Base-by-base conservation (phyloP, 53 echinoderm and acorn worm genomes). In the Glandiceps talaboti region DNA sequence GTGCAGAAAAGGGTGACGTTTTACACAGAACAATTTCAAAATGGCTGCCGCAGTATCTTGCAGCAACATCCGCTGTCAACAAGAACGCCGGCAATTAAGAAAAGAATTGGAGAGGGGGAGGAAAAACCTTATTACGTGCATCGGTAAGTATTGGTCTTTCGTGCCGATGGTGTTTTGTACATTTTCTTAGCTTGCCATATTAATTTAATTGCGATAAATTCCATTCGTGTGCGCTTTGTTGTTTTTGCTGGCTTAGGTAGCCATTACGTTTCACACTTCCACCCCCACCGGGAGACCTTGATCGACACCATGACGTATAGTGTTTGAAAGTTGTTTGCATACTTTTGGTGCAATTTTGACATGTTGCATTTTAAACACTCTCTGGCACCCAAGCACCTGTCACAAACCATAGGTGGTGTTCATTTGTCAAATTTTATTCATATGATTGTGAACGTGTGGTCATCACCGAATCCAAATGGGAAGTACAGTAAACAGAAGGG, bases 71-170 rank as follows among this genome's bases (percentile, higher is more conserved):
- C 93, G 93, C 88, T 97, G 97, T 83, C 85, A 86, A 79, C 93
- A 99, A 84, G 99, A 99, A 89, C 83, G 99, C 89, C 93, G 92
- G 90, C 93, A 99, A 87, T 90, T 99, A 88, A 88, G 99, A 86
- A 99, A 99, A 86, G 99, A 99, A 86, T 87, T 99, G n/a, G 99
- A 94, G 85, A 94, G 90, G 80, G 93, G 93, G 77, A 89, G 99
- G 75, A 99, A 99, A 99, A 93, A 93, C 75, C 84, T 94, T 76
- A 91, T 91, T 79, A 88, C 91, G 14, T 99, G 89, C 74, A 93
- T 94, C 74, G 99, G 99, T 99, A 88, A 91, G 99, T 87, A 79
- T 79, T 74, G 64, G 6, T 20, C 64, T 45, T 45, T 20, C 64
- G 64, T 45, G 64, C 64, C 20, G 64, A 45, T 45, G 64, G 64